These are phyloP conservation scores for Heliangelus exortis DNA, from an alignment of 2,797 vertebrate species.

Conservation along the genomic window DNA sequence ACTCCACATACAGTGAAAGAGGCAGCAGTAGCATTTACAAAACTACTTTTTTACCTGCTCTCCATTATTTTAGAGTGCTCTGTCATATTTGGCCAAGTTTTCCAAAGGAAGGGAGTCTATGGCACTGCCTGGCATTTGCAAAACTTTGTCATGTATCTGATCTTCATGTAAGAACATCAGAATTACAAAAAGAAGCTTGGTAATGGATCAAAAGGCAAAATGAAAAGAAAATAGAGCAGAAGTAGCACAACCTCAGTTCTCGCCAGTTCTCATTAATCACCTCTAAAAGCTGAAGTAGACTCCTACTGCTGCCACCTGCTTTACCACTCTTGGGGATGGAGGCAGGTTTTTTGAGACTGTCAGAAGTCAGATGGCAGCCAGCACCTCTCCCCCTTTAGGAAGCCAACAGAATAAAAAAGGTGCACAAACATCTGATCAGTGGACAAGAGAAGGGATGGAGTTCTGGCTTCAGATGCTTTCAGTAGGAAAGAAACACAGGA, in stretches of 20 bases:
- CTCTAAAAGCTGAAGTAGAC: not conserved
- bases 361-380: not conserved
- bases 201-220: not conserved
- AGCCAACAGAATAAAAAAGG: not conserved
- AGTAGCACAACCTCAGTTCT: not conserved
- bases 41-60: not conserved
- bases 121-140: not conserved
- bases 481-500: not conserved
- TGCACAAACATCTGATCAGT: not conserved
- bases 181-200: not conserved
- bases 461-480: not conserved
- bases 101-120: not conserved
- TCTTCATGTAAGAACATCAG: not conserved
- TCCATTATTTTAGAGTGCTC: not conserved
- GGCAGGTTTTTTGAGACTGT: not conserved
- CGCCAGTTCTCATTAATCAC: not conserved
- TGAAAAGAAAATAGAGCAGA: not conserved
- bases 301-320: not conserved
- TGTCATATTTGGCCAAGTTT: not conserved
- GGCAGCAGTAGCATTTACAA: not conserved
- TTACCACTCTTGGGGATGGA: not conserved
- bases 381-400: not conserved
- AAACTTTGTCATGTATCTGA: not conserved
- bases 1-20: not conserved
- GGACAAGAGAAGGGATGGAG: not conserved